Conservation (phyloP, 2,797 vertebrate genomes). For the Podarcis siculus region DNA sequence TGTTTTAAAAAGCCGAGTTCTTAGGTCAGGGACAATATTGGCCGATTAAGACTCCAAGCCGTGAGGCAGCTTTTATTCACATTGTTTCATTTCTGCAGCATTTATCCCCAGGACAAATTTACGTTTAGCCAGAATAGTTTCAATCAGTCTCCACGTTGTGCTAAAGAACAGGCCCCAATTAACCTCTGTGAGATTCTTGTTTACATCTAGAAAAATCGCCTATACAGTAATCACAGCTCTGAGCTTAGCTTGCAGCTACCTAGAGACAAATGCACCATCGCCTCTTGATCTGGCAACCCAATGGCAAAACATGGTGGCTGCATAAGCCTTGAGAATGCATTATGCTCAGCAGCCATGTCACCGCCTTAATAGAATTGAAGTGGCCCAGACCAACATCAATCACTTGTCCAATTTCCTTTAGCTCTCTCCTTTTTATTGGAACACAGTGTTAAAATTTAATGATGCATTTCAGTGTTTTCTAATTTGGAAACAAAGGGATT, state of each 20-base stretch:
- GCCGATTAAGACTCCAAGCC: neutral
- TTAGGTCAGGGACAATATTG: neutral
- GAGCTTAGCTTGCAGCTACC: neutral
- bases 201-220: neutral
- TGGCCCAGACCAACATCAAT: conserved; percentile 12
- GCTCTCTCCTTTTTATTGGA: conserved; percentile 6
- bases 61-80: neutral
- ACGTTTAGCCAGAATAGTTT: neutral
- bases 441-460: conserved; percentile 44
- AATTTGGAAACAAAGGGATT: conserved; percentile 27
- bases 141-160: neutral
- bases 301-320: neutral
- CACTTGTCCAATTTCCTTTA: conserved; percentile 29
- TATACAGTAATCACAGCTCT: neutral
- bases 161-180: neutral
- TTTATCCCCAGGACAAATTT: neutral
- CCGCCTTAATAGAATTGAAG: neutral
- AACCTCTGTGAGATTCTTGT: neutral
- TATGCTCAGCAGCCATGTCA: neutral
- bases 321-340: neutral
- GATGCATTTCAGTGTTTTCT: conserved; percentile 38
- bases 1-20: no score
- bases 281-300: neutral
- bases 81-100: neutral
- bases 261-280: neutral